Base-by-base conservation (phyloP, 2,888 invertebrate genomes). In the Vannuccia rotundouncinata region DNA sequence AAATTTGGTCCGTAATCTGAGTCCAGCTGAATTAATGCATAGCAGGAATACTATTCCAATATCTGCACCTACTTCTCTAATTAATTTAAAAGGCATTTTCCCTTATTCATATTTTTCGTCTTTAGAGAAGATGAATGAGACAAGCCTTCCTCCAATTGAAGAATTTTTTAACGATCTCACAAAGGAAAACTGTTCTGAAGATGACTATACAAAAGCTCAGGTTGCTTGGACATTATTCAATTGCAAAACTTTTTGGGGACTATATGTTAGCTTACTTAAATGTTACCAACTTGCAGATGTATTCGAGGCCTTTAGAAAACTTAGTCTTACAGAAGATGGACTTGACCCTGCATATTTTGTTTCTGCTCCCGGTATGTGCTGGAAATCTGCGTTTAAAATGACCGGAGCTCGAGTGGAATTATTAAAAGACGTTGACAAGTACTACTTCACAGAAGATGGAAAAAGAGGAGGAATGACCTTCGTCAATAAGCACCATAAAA, bases 231-330 rank as follows among this genome's bases (percentile, higher is more conserved):
- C 82, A 1, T 17, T 28, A 10, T 84, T 84, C 60, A 81, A 82
- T 17, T 79, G 81, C 13, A 81, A 80, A 31, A 83, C 82, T 22
- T 81, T n/a, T 84, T 5, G 83, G 84, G 1, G 83, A 84, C 27
- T 84, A 84, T 60, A 82, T 82, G 82, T 81, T 84, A 83, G 75
- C 83, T 77, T 82, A 84, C 83, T 27, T 74, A 30, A 74, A 82
- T 81, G 83, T 83, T 30, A 84, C 84, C 83, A 83, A 84, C 45
- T 85, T 29, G 84, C 84, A 29, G 84, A 86, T 83, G 83, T 86
- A 25, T 86, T 85, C 83, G 84, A 87, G 81, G 83, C 81, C 27
- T 86, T 86, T 81, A 82, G 84, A 82, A 81, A 83, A 31, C 81
- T 84, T 25, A 83, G 83, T 82, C 31, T 83, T 0, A 29, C 82